Base-by-base conservation (phyloP, 1,140 invertebrate species). In the Apolygus lucorum region DNA sequence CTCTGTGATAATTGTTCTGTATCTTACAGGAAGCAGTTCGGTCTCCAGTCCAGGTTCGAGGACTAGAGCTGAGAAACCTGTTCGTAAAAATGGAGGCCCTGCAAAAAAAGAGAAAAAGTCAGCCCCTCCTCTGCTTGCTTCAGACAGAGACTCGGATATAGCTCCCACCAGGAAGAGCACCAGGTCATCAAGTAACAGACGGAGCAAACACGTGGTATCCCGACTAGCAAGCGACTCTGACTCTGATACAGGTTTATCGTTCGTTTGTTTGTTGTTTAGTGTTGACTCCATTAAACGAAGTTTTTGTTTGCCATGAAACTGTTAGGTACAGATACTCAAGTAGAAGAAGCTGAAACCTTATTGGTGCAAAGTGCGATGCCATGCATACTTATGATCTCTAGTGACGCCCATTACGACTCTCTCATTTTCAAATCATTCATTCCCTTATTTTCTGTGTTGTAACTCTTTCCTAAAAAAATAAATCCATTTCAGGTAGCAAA, bases 221-320 rank as follows among this genome's bases (percentile, higher is more conserved):
- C 77, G 34, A 72, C 70, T 72, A 66, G 77, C 70, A 17, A 83
- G 78, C 52, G 82, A 83, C 73, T 79, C 82, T 1, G 82, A 84
- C 73, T 83, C 82, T 62, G 82, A 83, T 54, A 75, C 80, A 73
- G 81, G 82, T 84, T 76, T 63, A 29, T 52, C 8, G 17, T 49
- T 49, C 8, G n/a, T n/a, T n/a, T n/a, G n/a, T n/a, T n/a, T n/a
- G n/a, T n/a, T n/a, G n/a, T n/a, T n/a, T n/a, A n/a, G n/a, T n/a
- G n/a, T n/a, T n/a, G n/a, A n/a, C n/a, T n/a, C n/a, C n/a, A n/a
- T n/a, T n/a, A n/a, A n/a, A n/a, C n/a, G n/a, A n/a, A n/a, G n/a
- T n/a, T n/a, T n/a, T n/a, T n/a, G n/a, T n/a, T n/a, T n/a, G n/a
- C n/a, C n/a, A n/a, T n/a, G n/a, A n/a, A n/a, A n/a, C n/a, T n/a